phyloP scores from a whole-genome alignment of 1,140 invertebrate genomes.

The Pentalonia nigronervosa region DNA sequence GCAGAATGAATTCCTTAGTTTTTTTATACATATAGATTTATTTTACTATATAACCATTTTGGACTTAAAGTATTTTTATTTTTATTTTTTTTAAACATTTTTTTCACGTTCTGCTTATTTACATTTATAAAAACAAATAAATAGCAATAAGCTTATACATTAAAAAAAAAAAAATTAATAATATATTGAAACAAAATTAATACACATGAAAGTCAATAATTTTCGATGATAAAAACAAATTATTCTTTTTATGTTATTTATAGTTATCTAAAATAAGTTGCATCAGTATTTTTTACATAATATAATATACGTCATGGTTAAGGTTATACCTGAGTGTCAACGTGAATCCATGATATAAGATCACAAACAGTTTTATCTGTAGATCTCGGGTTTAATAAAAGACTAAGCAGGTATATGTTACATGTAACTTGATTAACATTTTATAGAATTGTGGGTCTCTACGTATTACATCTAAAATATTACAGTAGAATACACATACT shows the following conservation, averaged over 20 bases:
- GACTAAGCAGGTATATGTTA: background rate
- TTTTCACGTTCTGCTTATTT: background rate
- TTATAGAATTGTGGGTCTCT: background rate
- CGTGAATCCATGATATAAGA: background rate
- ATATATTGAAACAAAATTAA: background rate
- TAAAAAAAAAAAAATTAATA: too few species aligned
- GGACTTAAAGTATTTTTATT: background rate
- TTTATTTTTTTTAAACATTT: background rate
- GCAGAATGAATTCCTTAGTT: too few species aligned
- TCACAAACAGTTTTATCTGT: background rate
- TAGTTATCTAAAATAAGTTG: background rate
- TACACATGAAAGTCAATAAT: background rate
- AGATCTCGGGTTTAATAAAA: background rate
- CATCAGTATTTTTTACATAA: background rate
- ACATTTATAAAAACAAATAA: background rate
- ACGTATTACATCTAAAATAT: conserved; percentile 14
- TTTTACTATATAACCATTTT: background rate
- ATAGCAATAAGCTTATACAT: background rate
- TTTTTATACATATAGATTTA: too few species aligned
- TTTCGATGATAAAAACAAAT: background rate
- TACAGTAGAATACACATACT: background rate
- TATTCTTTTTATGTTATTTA: background rate
- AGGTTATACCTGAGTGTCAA: background rate
- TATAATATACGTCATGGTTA: background rate
- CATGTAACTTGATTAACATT: background rate